Evolutionary conservation across 2,797 vertebrate species (phyloP).

Genomic region (Phyllotis vaccarum): DNA sequence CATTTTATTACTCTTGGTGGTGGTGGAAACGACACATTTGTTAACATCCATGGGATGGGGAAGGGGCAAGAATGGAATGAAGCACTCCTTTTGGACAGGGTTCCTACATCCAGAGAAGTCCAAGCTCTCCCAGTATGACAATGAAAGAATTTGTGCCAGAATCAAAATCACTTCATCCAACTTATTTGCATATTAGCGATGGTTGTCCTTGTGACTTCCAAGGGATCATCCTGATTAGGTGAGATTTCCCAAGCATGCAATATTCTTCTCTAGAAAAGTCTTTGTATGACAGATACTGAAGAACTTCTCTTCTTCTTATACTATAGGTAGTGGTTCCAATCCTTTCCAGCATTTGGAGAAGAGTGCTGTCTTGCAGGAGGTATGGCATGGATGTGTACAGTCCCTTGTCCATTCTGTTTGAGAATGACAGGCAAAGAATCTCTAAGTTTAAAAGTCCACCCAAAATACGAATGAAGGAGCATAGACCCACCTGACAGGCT

Average conservation of each 20-base stretch:
- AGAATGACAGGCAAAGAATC: constrained; percentile 5
- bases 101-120: constrained; percentile 1
- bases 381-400: constrained; percentile 74
- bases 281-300: neutral
- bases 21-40: constrained; percentile 35
- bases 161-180: constrained; percentile 33
- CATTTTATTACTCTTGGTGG: constrained; percentile 37
- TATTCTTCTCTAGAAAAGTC: neutral
- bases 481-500: neutral
- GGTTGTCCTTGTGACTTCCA: constrained; percentile 4
- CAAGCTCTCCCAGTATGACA: neutral
- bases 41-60: constrained; percentile 18
- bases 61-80: neutral
- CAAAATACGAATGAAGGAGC: neutral
- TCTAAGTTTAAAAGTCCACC: neutral
- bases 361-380: constrained; percentile 98
- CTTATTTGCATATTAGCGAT: neutral
- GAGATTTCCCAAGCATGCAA: neutral
- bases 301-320: constrained; percentile 32
- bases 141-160: neutral
- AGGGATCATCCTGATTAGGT: constrained; percentile 15
- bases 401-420: neutral
- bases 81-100: constrained; percentile 25
- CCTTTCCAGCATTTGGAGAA: constrained; percentile 99
- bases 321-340: constrained; percentile 96